Conservation (phyloP, 2,113 vertebrate genomes). For the Azemiops feae region DNA sequence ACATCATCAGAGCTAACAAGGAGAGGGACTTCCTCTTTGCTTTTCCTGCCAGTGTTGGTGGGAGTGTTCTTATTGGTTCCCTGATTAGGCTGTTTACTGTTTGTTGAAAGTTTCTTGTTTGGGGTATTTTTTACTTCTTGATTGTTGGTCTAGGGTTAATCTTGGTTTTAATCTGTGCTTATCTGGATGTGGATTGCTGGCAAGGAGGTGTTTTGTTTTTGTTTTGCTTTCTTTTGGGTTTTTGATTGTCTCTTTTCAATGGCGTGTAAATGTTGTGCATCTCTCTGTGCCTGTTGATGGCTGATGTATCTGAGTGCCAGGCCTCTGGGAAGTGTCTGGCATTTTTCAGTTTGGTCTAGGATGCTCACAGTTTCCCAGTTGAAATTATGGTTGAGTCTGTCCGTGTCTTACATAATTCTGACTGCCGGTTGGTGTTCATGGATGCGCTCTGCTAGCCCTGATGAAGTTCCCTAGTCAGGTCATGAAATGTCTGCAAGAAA, state of each 20-base stretch:
- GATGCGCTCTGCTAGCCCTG: not conserved
- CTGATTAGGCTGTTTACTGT: not conserved
- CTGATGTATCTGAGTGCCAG: no score
- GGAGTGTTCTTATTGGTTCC: no score
- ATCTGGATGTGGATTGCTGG: not conserved
- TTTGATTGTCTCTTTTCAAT: not conserved
- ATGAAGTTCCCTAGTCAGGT: not conserved
- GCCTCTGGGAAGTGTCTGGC: no score
- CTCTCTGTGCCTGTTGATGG: no score
- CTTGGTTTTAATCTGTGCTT: not conserved
- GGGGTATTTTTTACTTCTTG: not conserved
- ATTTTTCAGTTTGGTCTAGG: no score
- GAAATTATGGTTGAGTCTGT: no score
- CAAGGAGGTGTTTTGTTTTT: not conserved
- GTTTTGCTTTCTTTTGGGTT: not conserved
- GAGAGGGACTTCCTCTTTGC: no score
- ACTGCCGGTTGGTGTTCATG: no score
- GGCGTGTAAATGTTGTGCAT: no score
- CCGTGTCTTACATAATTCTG: no score
- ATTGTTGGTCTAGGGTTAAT: not conserved
- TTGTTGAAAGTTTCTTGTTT: not conserved
- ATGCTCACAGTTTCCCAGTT: no score
- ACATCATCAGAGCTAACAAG: not conserved
- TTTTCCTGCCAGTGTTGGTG: not conserved
- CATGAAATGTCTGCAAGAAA: not conserved